Base-by-base conservation (phyloP, 2,888 invertebrate genomes). In the Argynnis bischoffii region DNA sequence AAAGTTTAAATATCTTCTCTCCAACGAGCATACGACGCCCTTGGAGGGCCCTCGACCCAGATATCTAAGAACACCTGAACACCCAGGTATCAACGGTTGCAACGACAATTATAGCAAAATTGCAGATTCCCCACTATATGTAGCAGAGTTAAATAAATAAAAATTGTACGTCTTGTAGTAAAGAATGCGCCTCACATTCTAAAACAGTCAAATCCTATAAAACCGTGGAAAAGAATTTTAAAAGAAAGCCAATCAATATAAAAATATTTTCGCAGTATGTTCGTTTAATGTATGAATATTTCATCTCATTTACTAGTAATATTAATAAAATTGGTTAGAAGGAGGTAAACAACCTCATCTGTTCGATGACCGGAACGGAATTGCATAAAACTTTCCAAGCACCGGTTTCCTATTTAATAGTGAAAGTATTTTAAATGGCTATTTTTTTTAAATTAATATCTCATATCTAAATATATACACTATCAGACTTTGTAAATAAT, bases 361-460 rank as follows among this genome's bases (percentile, higher is more conserved):
- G 64, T 51, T 51, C 64, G 48, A 47, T 48, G 59, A 60, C 66
- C 66, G 59, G 54, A 66, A 60, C 66, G 53, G 26, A 54, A 66
- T 66, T 54, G 57, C 66, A 59, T 60, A 66, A 66, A 66, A 66
- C 66, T 66, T 66, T 66, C 66, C 31, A 60, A 60, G 47, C 21
- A 59, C 53, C 54, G 59, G 66, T 66, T 66, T 66, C 46, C 59
- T 66, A 66, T 66, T 66, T 54, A 60, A 18, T 35, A 66, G 66
- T 66, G 66, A 66, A 66, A 66, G 60, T 60, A 60, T 54, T 60
- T 48, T 60, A 60, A 60, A 55, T 60, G 35, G 48, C 55, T 46
- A 18, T 54, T 51, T 41, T 15, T 26, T 18, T 50, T 51, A 51
- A 61, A 50, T 51, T 31, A 61, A 31, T 26, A 35, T 55, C 15